These are phyloP conservation scores for Whitmania pigra DNA, from an alignment of 1,140 invertebrate genomes.

Conservation along the genomic window DNA sequence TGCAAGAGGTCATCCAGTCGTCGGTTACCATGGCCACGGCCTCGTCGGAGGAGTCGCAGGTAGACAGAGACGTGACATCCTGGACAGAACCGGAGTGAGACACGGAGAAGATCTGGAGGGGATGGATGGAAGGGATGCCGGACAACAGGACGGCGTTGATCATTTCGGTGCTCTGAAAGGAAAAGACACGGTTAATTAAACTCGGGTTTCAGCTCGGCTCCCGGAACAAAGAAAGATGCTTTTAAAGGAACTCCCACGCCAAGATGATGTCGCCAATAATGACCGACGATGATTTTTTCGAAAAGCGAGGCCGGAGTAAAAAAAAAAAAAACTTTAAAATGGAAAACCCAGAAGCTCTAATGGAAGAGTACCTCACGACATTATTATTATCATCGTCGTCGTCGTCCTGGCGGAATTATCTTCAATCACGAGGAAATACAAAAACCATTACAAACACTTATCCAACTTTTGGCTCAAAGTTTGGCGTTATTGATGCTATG, in stretches of 20 bases:
- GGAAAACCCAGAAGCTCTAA: background rate
- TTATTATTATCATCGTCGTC: too few relatives aligned
- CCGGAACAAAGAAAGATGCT: background rate
- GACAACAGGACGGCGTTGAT: conserved; percentile 89
- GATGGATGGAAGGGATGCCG: conserved; percentile 77
- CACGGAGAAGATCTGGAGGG: conserved; percentile 88
- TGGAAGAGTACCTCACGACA: too few relatives aligned
- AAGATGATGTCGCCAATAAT: too few relatives aligned
- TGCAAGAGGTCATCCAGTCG: conserved; percentile 1
- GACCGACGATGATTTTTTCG: too few relatives aligned
- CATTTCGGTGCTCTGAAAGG: conserved; percentile 76
- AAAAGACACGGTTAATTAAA: conserved; percentile 17
- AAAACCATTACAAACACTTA: too few relatives aligned
- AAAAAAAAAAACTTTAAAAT: too few relatives aligned
- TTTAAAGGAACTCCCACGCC: background rate
- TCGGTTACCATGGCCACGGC: conserved; percentile 75
- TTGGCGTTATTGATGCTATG: too few relatives aligned
- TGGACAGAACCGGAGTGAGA: conserved; percentile 80
- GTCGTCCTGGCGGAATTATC: too few relatives aligned
- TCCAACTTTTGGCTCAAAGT: too few relatives aligned
- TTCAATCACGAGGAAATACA: too few relatives aligned
- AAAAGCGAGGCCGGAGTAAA: too few relatives aligned
- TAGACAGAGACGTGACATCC: conserved; percentile 83
- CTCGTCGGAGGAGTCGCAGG: conserved; percentile 84
- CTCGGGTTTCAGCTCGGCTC: too few relatives aligned